Conservation (phyloP, 2,113 vertebrate genomes). For the Piprites chloris region DNA sequence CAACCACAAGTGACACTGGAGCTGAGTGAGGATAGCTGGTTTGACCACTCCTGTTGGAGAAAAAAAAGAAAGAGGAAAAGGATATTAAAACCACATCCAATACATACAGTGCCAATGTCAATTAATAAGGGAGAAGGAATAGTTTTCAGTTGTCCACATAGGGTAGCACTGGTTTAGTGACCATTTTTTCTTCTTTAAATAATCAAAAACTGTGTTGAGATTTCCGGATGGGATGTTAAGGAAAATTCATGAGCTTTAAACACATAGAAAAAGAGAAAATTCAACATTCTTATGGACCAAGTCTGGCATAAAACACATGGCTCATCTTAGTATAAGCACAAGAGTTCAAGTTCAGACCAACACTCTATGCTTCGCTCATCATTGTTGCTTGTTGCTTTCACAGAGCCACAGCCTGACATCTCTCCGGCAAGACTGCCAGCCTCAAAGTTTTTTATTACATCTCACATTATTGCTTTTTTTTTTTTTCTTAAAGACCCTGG, state of each 20-base stretch:
- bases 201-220: background rate
- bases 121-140: background rate
- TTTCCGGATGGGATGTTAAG: background rate
- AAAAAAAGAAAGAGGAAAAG: background rate
- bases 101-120: background rate
- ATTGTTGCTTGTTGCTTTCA: background rate
- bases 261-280: background rate
- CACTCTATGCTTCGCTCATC: background rate
- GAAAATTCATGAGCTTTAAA: background rate
- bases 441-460: background rate
- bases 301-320: background rate
- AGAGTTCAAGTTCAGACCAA: background rate
- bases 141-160: background rate
- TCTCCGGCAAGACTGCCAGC: background rate
- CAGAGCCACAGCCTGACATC: background rate
- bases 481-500: background rate
- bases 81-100: background rate
- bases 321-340: background rate
- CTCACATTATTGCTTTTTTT: background rate
- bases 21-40: background rate
- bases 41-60: background rate
- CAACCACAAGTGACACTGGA: background rate
- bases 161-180: background rate
- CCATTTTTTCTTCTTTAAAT: background rate
- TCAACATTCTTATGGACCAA: background rate